Conservation (phyloP, 2,113 vertebrate species). For the Hemiscyllium ocellatum region DNA sequence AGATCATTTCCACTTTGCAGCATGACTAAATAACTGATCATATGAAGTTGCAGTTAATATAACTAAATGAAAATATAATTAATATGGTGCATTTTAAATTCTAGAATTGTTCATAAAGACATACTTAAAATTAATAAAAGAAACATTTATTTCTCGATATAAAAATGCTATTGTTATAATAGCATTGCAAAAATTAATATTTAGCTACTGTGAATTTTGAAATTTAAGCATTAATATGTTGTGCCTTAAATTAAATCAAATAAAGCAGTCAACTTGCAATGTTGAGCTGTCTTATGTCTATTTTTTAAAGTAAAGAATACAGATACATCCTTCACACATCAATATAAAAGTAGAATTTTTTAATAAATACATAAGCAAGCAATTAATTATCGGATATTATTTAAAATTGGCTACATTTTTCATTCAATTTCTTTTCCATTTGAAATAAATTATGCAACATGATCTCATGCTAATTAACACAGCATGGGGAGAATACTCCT, state of each 20-base stretch:
- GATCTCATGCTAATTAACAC: slow-evolving; percentile 21
- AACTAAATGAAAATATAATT: not conserved
- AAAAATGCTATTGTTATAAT: not conserved
- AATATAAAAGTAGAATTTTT: not conserved
- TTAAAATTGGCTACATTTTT: slow-evolving; percentile 3
- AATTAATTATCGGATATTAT: slow-evolving; percentile 23
- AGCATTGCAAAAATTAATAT: not conserved
- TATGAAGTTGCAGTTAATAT: not conserved
- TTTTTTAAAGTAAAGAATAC: not conserved
- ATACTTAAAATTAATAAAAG: not conserved
- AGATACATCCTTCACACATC: not conserved
- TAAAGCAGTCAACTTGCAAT: not conserved
- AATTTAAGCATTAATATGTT: not conserved
- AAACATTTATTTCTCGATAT: not conserved
- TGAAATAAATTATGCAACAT: slow-evolving; percentile 29
- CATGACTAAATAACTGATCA: not conserved
- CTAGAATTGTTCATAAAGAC: not conserved
- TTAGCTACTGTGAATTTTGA: not conserved
- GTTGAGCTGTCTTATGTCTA: not conserved
- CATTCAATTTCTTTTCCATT: slow-evolving; percentile 29
- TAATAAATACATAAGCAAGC: not conserved
- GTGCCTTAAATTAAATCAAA: not conserved
- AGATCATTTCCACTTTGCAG: not conserved
- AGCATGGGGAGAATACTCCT: slow-evolving; percentile 7
- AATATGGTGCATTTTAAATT: not conserved